phyloP scores from a whole-genome alignment of 2,113 vertebrate genomes.

The Aplodontia rufa region DNA sequence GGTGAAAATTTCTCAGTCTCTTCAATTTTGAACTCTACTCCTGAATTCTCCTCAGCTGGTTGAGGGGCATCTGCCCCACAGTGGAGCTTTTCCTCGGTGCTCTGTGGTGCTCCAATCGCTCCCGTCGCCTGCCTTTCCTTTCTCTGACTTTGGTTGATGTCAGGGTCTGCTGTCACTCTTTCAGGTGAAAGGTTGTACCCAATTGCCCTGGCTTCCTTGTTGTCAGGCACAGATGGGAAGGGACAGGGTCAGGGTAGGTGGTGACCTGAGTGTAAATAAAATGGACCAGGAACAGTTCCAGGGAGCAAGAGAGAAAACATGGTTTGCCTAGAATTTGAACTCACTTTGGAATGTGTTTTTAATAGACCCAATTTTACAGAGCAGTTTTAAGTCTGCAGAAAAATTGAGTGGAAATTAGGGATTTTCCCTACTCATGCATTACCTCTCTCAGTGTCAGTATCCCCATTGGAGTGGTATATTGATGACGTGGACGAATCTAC shows the following conservation, averaged over 20 bases:
- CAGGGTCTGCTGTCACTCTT: background rate
- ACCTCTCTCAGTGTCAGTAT: rapidly evolving
- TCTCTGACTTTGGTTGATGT: background rate
- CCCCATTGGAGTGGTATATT: no score
- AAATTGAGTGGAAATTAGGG: background rate
- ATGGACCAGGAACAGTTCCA: background rate
- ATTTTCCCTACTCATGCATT: rapidly evolving
- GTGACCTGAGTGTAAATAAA: background rate
- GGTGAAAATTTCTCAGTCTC: background rate
- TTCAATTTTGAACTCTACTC: background rate
- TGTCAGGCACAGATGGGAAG: background rate
- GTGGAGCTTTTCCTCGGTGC: background rate
- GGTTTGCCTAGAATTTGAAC: background rate
- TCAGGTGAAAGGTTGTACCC: background rate
- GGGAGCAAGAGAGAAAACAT: background rate
- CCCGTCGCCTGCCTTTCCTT: no score
- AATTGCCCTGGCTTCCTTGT: background rate
- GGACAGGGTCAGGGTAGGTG: background rate
- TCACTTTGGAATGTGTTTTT: background rate
- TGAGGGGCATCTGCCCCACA: no score
- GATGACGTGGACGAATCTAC: background rate
- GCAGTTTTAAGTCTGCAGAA: background rate
- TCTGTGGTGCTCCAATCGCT: no score
- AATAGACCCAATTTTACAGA: background rate
- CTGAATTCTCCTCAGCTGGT: no score